These are phyloP conservation scores for Thunnus maccoyii DNA, from an alignment of 2,113 vertebrate genomes.

Conservation along the genomic window DNA sequence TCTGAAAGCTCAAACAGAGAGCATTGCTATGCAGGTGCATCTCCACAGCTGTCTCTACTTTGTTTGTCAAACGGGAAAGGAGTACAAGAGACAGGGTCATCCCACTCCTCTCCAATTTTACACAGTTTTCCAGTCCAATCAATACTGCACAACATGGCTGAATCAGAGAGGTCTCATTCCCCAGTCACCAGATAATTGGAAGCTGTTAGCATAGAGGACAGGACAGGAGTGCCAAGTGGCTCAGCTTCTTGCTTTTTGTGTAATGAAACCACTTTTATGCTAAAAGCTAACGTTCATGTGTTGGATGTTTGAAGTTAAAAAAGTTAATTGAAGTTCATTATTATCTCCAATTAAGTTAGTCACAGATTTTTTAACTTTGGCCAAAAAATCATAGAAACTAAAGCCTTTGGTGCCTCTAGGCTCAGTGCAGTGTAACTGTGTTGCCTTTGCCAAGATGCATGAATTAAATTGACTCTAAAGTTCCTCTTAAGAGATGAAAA, in stretches of 20 bases:
- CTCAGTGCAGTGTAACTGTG: not conserved
- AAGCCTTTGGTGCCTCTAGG: not conserved
- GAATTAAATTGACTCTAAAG: not conserved
- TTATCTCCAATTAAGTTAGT: not conserved
- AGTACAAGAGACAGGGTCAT: slow-evolving; percentile 63
- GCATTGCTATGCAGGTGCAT: slow-evolving; percentile 39
- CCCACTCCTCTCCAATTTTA: slow-evolving; percentile 44
- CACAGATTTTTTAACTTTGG: not conserved
- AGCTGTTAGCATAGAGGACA: slow-evolving; percentile 41
- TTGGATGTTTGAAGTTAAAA: not conserved
- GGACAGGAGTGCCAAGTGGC: slow-evolving; percentile 17
- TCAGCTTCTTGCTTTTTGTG: not conserved
- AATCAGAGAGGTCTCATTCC: slow-evolving; percentile 45
- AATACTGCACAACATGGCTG: slow-evolving; percentile 45
- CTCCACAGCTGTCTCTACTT: slow-evolving; percentile 19
- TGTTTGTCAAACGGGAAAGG: slow-evolving; percentile 51
- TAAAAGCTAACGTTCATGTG: slow-evolving; percentile 7
- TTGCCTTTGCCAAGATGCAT: not conserved
- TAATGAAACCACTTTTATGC: slow-evolving; percentile 5
- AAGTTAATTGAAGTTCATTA: not conserved
- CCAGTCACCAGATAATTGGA: slow-evolving; percentile 49
- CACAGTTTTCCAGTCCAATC: slow-evolving; percentile 57
- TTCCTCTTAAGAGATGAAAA: not conserved
- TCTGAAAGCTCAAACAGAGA: not conserved
- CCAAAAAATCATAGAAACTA: not conserved